Conservation (phyloP, 2,113 vertebrate species). For the Lathamus discolor region DNA sequence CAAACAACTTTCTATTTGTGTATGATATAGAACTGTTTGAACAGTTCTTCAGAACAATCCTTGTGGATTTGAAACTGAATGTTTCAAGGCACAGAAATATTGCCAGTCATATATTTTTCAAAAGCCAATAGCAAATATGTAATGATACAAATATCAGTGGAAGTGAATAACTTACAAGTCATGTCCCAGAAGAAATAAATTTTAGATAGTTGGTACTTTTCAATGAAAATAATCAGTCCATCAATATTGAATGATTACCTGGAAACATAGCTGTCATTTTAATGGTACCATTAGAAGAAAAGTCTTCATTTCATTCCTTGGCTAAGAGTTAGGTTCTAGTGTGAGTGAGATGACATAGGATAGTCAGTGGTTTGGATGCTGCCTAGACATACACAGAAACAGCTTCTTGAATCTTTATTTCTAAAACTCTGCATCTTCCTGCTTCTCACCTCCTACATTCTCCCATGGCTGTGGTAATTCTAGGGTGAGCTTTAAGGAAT, state of each 20-base stretch:
- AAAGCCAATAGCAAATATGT: not conserved
- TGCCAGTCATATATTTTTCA: not conserved
- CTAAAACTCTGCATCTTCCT: not conserved
- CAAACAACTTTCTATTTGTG: not conserved
- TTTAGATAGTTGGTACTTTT: not conserved
- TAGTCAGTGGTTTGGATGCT: not conserved
- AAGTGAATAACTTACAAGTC: not conserved
- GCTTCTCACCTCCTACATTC: not conserved
- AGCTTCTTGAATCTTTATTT: not conserved
- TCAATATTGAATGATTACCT: fast-evolving
- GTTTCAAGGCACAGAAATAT: not conserved
- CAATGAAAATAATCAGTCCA: not conserved
- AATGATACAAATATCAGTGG: not conserved
- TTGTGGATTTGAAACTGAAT: not conserved
- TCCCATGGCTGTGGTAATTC: fast-evolving
- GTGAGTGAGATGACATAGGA: not conserved
- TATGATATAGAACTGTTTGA: not conserved
- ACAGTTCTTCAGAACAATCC: not conserved
- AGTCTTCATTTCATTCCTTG: not conserved
- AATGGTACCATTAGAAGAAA: not conserved
- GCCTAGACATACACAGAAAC: not conserved
- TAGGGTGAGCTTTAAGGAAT: not conserved
- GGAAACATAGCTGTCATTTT: not conserved
- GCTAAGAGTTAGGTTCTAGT: not conserved
- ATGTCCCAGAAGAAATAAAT: not conserved